Base-by-base conservation (phyloP, 1,140 invertebrate genomes). In the Eurosta solidaginis region DNA sequence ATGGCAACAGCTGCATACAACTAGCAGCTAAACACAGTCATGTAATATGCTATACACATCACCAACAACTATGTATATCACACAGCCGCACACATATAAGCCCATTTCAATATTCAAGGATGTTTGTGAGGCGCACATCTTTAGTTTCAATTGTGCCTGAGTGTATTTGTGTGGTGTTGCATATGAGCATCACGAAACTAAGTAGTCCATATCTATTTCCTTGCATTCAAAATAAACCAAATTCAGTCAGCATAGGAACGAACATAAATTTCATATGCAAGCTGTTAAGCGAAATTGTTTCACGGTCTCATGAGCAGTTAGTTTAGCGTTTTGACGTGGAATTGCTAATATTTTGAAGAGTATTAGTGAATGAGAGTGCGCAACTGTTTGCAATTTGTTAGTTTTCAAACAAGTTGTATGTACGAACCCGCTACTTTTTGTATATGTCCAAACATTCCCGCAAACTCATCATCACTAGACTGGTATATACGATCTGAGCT, bases 391-490 rank as follows among this genome's bases (percentile, higher is more conserved):
- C n/a, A n/a, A 20, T 29, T 33, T 20, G 54, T 22, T 63, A 52
- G 36, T 14, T 59, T 59, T 59, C 20, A 33, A 14, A 33, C 54
- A 4, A 52, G 3, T 14, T 47, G 1, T 47, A n/a, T 5, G 40
- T 45, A 80, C 85, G 52, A 82, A 87, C 85, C 85, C 76, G 85
- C 85, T 74, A 87, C 84, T 74, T 83, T 85, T 81, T 86, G 84
- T 29, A 87, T 84, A 52, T 85, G 85, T 49, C 85, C 85, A 78
- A 84, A 87, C 83, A 87, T 86, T 40, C 85, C 85, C 6, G 85
- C 85, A 49, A 87, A 87, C 63, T 87, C 85, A 77, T 87, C 85
- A 25, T 86, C 84, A 9, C 44, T 82, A 29, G 84, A 81, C 79
- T 87, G 85, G 79, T 87, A 87, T 0, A 87, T 81, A 33, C 85